Conservation (phyloP, 2,797 vertebrate species). For the Tapirus indicus region DNA sequence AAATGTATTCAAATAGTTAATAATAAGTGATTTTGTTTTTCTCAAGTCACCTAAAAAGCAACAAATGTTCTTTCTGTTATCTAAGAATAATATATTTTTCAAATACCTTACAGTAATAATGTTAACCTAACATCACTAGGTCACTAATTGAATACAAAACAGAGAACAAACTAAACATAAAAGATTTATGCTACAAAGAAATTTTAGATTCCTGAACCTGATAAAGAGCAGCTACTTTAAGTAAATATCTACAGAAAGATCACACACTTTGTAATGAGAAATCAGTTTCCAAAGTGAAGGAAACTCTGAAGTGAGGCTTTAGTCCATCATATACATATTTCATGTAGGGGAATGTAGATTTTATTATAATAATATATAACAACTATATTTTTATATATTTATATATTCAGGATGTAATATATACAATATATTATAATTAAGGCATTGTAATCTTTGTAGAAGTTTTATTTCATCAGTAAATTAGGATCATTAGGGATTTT, state of each 20-base stretch:
- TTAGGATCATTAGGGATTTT: not conserved
- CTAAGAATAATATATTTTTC: not conserved
- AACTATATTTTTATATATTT: not conserved
- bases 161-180: not conserved
- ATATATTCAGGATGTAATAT: not conserved
- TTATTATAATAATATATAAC: not conserved
- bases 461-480: not conserved
- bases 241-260: not conserved
- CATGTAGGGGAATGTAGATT: not conserved
- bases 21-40: not conserved
- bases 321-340: not conserved
- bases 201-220: not conserved
- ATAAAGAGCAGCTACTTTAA: not conserved
- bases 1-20: not conserved
- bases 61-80: not conserved
- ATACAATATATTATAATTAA: not conserved
- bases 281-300: slow-evolving; percentile 1
- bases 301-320: not conserved
- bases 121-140: not conserved
- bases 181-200: not conserved
- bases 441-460: not conserved
- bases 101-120: not conserved
- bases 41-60: not conserved
- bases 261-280: not conserved
- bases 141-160: not conserved